phyloP scores from a whole-genome alignment of 1,140 invertebrate species.

The Zaprionus tsacasi region DNA sequence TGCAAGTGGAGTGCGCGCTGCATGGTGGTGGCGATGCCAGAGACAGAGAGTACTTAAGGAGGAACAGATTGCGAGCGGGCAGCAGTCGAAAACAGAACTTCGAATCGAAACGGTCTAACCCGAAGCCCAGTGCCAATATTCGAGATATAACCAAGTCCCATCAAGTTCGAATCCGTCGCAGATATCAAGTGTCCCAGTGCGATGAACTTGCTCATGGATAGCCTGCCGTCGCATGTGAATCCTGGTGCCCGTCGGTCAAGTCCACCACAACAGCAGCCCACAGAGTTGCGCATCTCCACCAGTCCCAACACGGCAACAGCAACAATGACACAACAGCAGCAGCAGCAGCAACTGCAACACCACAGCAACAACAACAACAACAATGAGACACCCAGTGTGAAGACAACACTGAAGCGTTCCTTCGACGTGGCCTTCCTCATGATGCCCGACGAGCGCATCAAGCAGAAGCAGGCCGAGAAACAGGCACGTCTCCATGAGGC shows the following conservation, averaged over 20 bases:
- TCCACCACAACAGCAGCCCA: conserved; percentile 51
- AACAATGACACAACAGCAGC: conserved; percentile 35
- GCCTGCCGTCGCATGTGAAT: conserved; percentile 62
- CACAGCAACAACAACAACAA: conserved; percentile 65
- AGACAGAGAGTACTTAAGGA: conserved; percentile 74
- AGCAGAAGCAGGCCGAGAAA: conserved; percentile 88
- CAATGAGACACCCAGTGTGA: conserved; percentile 57
- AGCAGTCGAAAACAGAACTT: conserved; percentile 79
- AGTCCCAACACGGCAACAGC: conserved; percentile 42
- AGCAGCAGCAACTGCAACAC: conserved; percentile 29
- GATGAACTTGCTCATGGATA: conserved; percentile 84
- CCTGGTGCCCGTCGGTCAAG: conserved; percentile 53
- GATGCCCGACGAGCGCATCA: conserved; percentile 92
- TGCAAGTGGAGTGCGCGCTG: conserved; percentile 62
- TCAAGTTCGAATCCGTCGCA: neutral
- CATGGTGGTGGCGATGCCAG: conserved; percentile 51
- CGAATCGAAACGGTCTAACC: conserved; percentile 53
- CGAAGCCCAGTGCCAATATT: neutral
- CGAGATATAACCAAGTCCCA: neutral
- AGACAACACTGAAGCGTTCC: conserved; percentile 88
- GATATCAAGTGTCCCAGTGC: conserved; percentile 31
- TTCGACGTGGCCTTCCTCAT: conserved; percentile 95
- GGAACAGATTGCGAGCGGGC: conserved; percentile 81
- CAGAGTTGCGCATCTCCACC: conserved; percentile 69
- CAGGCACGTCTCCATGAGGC: conserved; percentile 84